phyloP scores from a whole-genome alignment of 2,888 invertebrate species.

The Cerceris rybyensis region DNA sequence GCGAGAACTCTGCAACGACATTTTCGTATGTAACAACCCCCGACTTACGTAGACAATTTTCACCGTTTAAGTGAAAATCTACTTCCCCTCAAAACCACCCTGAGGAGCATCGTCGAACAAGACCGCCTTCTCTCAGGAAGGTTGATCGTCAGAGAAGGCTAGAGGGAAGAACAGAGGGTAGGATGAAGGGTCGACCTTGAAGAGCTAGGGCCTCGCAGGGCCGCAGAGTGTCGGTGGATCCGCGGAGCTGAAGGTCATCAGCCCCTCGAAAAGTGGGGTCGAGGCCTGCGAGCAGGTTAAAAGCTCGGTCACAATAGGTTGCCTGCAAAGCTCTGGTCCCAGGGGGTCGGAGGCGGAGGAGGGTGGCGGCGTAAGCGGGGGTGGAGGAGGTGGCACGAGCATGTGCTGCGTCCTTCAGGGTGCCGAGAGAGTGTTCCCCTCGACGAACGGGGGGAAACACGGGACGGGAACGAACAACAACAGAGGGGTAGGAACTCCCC shows the following conservation, averaged over 20 bases:
- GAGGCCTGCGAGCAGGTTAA: constrained; percentile 70
- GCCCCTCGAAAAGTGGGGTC: constrained; percentile 64
- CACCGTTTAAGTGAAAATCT: no score
- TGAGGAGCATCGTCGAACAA: no score
- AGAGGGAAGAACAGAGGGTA: constrained; percentile 19
- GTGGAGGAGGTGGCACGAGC: constrained; percentile 69
- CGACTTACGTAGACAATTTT: no score
- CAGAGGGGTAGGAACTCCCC: constrained; percentile 56
- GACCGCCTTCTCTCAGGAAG: no score
- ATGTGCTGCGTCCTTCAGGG: constrained; percentile 80
- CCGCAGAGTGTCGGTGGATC: constrained; percentile 3
- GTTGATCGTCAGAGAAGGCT: neutral
- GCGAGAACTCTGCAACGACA: no score
- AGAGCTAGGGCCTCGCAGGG: constrained; percentile 45
- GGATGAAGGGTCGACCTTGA: constrained; percentile 64
- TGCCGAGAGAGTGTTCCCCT: constrained; percentile 78
- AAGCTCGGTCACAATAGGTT: constrained; percentile 78
- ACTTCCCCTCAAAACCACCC: no score
- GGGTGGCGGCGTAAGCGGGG: constrained; percentile 60
- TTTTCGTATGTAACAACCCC: no score
- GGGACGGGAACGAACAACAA: constrained; percentile 48
- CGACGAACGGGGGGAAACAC: constrained; percentile 72
- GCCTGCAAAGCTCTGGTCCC: constrained; percentile 78
- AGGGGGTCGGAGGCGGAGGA: constrained; percentile 72
- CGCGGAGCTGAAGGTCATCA: constrained; percentile 59